Evolutionary conservation across 2,113 vertebrate genomes (phyloP), one percentile per base, ranked within the genome.

Genomic region (Podilymbus podiceps): DNA sequence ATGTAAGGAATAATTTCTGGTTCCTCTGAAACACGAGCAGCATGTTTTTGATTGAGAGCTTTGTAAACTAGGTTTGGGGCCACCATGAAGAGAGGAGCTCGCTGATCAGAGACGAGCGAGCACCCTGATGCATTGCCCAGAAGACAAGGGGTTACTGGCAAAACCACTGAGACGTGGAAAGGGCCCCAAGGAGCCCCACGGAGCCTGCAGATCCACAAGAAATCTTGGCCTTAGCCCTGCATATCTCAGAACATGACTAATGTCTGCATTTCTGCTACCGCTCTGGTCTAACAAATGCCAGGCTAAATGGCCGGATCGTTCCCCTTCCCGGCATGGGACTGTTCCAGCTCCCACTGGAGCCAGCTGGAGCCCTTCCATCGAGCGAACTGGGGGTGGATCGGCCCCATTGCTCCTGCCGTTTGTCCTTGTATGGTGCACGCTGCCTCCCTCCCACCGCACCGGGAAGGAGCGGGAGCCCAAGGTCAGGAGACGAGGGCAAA

Each of bases 241-340:
- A 95, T 97, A 66, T 91, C 96, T 95, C 0, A 15, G 84, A 62
- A 17, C 9, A 3, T 93, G 77, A 95, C 96, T 95, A 64, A 97
- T 47, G 90, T 97, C 96, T 96, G 60, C n/a, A 55, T 23, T 77
- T 20, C 47, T 76, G 71, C 91, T 94, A 88, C 82, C 78, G 76
- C 86, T 96, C 60, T 78, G 92, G 8, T 56, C 76, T 64, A 16
- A 78, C 52, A 49, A 84, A 93, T 97, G 96, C 96, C 96, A 97
- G 92, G 35, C 91, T 93, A 24, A 55, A 40, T 69, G 90, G 53
- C 79, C 71, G 75, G 66, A 90, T 85, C 18, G 0, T 56, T 38
- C 4, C 86, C 60, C 53, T 68, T n/a, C 9, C 83, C 7, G 0
- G 19, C 68, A 8, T 10, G 76, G 93, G 86, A 78, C 30, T 21